A percentile compares a stretch with the other conserved stretches of the same genome.
Evolutionary conservation across 2,888 invertebrate species (phyloP).

Genomic region (Cataglyphis albicans): DNA sequence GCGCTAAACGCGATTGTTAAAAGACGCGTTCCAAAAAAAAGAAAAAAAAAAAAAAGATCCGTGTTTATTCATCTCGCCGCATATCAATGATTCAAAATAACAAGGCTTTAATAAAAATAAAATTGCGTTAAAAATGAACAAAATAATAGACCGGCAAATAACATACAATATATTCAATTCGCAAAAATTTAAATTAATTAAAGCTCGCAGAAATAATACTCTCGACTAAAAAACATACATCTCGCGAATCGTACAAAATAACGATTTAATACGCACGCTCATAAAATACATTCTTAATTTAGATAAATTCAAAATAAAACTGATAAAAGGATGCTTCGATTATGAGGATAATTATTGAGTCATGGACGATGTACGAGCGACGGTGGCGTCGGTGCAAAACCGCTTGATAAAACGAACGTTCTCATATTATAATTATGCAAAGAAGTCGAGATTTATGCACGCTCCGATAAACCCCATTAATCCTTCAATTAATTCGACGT

Average conservation of each 20-base stretch:
- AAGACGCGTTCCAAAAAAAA: background rate
- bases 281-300: background rate
- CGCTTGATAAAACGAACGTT: constrained; percentile 3
- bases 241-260: too few relatives aligned
- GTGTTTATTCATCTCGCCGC: background rate
- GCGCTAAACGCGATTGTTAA: constrained; percentile 17
- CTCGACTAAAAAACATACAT: too few relatives aligned
- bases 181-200: too few relatives aligned
- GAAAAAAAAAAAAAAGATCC: background rate
- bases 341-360: background rate
- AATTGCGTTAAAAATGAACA: too few relatives aligned
- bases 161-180: too few relatives aligned
- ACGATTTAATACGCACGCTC: background rate
- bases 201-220: too few relatives aligned
- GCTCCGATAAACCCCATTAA: constrained; percentile 22
- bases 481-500: constrained; percentile 17
- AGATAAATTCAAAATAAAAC: background rate
- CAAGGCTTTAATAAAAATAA: too few relatives aligned
- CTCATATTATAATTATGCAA: constrained; percentile 10
- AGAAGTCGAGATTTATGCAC: background rate
- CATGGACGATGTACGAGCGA: background rate
- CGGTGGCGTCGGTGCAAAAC: background rate
- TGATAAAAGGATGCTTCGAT: background rate
- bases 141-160: too few relatives aligned
- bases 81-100: too few relatives aligned